These are phyloP conservation scores for Adela reaumurella DNA, from an alignment of 2,888 invertebrate species.

Conservation along the genomic window DNA sequence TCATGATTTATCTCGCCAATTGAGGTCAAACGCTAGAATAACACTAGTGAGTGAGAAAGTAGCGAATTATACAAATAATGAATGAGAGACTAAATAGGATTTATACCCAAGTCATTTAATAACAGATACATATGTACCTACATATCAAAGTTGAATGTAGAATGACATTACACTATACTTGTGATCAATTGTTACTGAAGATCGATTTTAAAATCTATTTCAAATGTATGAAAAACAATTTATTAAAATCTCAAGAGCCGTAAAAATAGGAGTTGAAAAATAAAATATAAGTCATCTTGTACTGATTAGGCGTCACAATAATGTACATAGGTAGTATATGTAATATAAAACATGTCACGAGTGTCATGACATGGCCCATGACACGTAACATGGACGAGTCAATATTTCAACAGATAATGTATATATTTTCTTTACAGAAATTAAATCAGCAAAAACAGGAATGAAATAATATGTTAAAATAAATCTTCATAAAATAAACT, in stretches of 20 bases:
- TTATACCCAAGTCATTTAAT: too few relatives aligned
- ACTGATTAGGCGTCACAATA: not conserved
- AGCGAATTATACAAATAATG: constrained; percentile 14
- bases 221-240: too few relatives aligned
- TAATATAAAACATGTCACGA: too few relatives aligned
- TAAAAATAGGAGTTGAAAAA: too few relatives aligned
- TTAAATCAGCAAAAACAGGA: not conserved
- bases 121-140: constrained; percentile 17
- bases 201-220: too few relatives aligned
- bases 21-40: constrained; percentile 10
- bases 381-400: too few relatives aligned
- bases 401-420: too few relatives aligned
- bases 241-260: too few relatives aligned
- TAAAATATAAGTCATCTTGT: not conserved
- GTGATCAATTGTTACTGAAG: not conserved
- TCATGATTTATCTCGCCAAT: constrained; percentile 29
- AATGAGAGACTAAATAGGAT: too few relatives aligned
- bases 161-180: not conserved
- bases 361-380: too few relatives aligned
- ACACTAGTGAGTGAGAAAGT: constrained; percentile 12
- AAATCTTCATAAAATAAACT: not conserved
- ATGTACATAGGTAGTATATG: too few relatives aligned
- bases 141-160: not conserved
- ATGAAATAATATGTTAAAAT: not conserved
- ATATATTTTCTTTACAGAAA: too few relatives aligned